Conservation (phyloP, 2,888 invertebrate species). For the Carpatolechia fugitivella region DNA sequence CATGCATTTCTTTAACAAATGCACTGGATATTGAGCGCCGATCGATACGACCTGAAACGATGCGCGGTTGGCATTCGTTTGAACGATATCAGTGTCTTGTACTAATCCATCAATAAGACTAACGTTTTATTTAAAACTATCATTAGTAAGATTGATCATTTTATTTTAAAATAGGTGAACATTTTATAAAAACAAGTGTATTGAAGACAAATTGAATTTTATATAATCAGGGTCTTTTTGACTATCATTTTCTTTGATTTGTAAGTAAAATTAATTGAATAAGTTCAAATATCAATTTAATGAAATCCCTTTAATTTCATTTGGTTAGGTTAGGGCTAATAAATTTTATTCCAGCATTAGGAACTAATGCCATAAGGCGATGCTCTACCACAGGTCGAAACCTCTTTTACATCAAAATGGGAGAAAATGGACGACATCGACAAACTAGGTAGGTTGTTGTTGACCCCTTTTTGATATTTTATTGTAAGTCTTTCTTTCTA, state of each 20-base stretch:
- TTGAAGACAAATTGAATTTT: no score
- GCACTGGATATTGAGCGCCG: not conserved
- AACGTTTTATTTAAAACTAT: no score
- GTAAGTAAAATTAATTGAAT: not conserved
- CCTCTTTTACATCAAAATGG: slow-evolving; percentile 85
- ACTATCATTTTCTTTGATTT: not conserved
- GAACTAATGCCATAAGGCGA: slow-evolving; percentile 64
- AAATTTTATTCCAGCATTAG: slow-evolving; percentile 68
- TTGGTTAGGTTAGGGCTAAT: slow-evolving; percentile 61
- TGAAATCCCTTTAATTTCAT: not conserved
- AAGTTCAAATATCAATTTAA: not conserved
- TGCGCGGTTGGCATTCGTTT: no score
- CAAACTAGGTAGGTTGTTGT: slow-evolving; percentile 88
- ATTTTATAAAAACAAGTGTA: no score
- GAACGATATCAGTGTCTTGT: no score
- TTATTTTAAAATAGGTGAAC: no score
- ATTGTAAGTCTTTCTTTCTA: not conserved
- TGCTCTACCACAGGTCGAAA: slow-evolving; percentile 71
- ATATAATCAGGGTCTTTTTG: no score
- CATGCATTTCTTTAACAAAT: no score
- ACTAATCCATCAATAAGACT: no score
- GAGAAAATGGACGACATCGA: slow-evolving; percentile 91
- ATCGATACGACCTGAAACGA: no score
- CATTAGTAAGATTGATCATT: no score
- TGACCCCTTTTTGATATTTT: slow-evolving; percentile 19